Percentiles rank a stretch among this genome's conserved stretches.
Evolutionary conservation across 2,888 invertebrate genomes (phyloP).

Genomic region (Plebejus argus): DNA sequence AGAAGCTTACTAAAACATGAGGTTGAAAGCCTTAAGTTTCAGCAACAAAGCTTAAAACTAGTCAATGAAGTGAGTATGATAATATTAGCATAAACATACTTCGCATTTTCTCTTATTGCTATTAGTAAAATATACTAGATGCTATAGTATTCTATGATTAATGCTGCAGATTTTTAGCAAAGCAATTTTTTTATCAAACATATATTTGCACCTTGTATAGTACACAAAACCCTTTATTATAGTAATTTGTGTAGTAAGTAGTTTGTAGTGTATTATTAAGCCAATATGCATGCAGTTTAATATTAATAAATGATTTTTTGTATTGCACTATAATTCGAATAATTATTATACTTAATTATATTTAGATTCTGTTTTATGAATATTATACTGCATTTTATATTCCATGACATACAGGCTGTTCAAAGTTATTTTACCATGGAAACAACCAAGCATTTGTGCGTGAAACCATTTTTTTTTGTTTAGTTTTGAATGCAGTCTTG

Average conservation of each 20-base stretch:
- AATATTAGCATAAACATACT: constrained; percentile 3
- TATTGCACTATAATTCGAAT: not conserved
- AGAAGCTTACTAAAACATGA: constrained; percentile 86
- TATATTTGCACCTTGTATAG: not conserved
- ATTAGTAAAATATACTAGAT: not conserved
- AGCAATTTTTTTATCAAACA: not conserved
- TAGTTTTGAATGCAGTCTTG: too few species aligned
- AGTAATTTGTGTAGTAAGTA: not conserved
- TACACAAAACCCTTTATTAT: not conserved
- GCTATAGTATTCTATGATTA: not conserved
- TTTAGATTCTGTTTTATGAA: not conserved
- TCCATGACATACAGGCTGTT: not conserved
- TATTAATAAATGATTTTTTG: constrained; percentile 7
- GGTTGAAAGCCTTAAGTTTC: constrained; percentile 85
- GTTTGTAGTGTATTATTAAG: not conserved
- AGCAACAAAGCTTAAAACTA: constrained; percentile 79
- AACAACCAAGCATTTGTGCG: not conserved
- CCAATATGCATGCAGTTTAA: constrained; percentile 21
- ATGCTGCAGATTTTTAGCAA: not conserved
- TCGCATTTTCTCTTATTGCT: not conserved
- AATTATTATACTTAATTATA: not conserved
- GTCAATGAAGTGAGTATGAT: constrained; percentile 57
- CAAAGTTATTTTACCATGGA: not conserved
- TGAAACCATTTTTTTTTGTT: too few species aligned
- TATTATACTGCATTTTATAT: constrained; percentile 26